Evolutionary conservation across 2,797 vertebrate genomes (phyloP).

Genomic region (Bradypus variegatus): DNA sequence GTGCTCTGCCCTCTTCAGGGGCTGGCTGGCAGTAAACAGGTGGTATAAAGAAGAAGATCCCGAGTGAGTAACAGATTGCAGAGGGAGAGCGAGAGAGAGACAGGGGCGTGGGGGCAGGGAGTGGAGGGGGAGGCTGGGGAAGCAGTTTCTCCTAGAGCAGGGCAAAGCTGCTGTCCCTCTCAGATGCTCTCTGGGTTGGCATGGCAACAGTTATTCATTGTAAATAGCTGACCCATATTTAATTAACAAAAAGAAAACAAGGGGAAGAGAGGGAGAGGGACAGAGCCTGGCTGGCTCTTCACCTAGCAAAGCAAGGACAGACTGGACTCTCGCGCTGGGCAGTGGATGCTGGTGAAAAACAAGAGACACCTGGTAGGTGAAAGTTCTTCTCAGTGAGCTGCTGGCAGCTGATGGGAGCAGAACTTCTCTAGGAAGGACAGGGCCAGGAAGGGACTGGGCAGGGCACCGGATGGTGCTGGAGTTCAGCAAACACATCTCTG

Average conservation of each 20-base stretch:
- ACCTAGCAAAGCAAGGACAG: not conserved
- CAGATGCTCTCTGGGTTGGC: constrained; percentile 41
- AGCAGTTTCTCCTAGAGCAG: not conserved
- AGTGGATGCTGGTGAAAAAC: not conserved
- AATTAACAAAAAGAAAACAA: constrained; percentile 48
- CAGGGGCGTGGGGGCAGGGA: not conserved
- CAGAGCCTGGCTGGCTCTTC: not conserved
- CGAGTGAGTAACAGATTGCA: no score
- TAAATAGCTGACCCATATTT: constrained; percentile 41
- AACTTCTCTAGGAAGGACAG: not conserved
- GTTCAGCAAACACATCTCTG: not conserved
- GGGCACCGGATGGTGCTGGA: rapidly evolving
- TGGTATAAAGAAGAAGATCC: not conserved
- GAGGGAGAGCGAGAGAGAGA: not conserved
- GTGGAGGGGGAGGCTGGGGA: not conserved
- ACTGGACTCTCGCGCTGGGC: not conserved
- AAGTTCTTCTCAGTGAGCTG: not conserved
- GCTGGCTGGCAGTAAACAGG: not conserved
- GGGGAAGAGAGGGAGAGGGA: not conserved
- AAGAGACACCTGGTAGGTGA: rapidly evolving
- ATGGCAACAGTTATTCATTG: constrained; percentile 37
- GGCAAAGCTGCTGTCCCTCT: not conserved
- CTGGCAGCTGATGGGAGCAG: not conserved
- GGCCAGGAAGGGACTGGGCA: not conserved
- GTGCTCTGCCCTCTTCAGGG: not conserved